Evolutionary conservation across 2,797 vertebrate genomes (phyloP), one percentile per base, ranked within the genome.

Genomic region (Neopelma chrysocephalum): DNA sequence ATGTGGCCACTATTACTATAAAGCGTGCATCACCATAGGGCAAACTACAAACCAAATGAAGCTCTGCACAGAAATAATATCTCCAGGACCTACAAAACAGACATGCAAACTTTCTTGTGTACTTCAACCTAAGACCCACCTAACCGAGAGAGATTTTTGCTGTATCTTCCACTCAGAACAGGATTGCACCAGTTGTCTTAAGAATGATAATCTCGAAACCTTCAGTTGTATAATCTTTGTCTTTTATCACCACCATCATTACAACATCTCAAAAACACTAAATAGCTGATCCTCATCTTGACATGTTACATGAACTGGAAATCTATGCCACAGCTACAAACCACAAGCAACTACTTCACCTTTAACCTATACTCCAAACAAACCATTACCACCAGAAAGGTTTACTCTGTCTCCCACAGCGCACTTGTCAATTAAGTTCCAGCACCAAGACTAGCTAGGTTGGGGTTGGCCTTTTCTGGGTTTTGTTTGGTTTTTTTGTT

Each of bases 11-110:
- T 87, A 29, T 22, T 73, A 48, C 36, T 26, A 48, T 38, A 51
- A 61, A 60, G 12, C 29, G 61, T 0, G 2, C 3, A 42, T 7
- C 20, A 65, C 29, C 14, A n/a, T 0, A 42, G 10, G 15, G 17
- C 29, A 83, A 70, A 66, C 36, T 42, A 87, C 13, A 56, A 78
- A 81, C 7, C 18, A 93, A 76, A 71, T 11, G 15, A 81, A 83
- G 45, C 45, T 58, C 54, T 54, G 19, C 48, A 76, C 36, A 76
- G 56, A 81, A 88, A 15, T 22, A 62, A 1, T 72, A 57, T 42
- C 70, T 47, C 23, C 23, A 84, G 27, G 22, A 94, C 25, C 47
- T 79, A 71, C 5, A 72, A 43, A 73, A 90, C 1, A 5, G 22
- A 8, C 19, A 58, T 4, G 6, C 16, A 66, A 60, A 69, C 40